Evolutionary conservation across 2,888 invertebrate genomes (phyloP).

Genomic region (Lypha dubia): DNA sequence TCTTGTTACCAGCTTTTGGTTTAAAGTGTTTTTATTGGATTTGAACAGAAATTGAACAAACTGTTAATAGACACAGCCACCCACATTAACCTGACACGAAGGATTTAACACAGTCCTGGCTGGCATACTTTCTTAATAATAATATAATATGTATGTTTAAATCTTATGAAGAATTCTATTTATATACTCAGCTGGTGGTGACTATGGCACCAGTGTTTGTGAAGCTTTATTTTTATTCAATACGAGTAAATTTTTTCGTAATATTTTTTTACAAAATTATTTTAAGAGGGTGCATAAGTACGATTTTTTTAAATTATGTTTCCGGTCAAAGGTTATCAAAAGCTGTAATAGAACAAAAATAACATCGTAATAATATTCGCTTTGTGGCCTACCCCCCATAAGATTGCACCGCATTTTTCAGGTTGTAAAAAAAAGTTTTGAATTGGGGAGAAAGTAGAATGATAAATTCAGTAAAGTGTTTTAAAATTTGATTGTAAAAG

Average conservation of each 20-base stretch:
- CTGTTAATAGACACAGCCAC: slow-evolving; percentile 67
- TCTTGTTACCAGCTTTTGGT: slow-evolving; percentile 31
- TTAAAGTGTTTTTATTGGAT: slow-evolving; percentile 74
- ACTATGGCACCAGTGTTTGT: slow-evolving; percentile 53
- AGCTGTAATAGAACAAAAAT: slow-evolving; percentile 50
- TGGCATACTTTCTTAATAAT: slow-evolving; percentile 46
- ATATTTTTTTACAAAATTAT: slow-evolving; percentile 54
- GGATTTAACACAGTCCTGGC: slow-evolving; percentile 27
- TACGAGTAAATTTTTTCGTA: slow-evolving; percentile 37
- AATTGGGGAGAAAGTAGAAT: slow-evolving; percentile 6
- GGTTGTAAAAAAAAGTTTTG: slow-evolving; percentile 40
- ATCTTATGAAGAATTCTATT: slow-evolving; percentile 58
- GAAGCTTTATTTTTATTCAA: slow-evolving; percentile 47
- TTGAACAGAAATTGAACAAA: slow-evolving; percentile 65
- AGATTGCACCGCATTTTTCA: slow-evolving; percentile 40
- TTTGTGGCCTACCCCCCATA: slow-evolving; percentile 71
- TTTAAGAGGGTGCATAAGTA: slow-evolving; percentile 63
- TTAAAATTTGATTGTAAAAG: slow-evolving; percentile 79
- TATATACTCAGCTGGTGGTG: slow-evolving; percentile 66
- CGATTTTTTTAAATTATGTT: slow-evolving; percentile 58
- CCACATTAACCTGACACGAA: slow-evolving; percentile 54
- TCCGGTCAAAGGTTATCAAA: slow-evolving; percentile 69
- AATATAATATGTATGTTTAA: slow-evolving; percentile 46
- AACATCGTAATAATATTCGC: slow-evolving; percentile 65
- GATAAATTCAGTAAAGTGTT: slow-evolving; percentile 71